Evolutionary conservation across 2,797 vertebrate species (phyloP).

Genomic region (Alauda arvensis): DNA sequence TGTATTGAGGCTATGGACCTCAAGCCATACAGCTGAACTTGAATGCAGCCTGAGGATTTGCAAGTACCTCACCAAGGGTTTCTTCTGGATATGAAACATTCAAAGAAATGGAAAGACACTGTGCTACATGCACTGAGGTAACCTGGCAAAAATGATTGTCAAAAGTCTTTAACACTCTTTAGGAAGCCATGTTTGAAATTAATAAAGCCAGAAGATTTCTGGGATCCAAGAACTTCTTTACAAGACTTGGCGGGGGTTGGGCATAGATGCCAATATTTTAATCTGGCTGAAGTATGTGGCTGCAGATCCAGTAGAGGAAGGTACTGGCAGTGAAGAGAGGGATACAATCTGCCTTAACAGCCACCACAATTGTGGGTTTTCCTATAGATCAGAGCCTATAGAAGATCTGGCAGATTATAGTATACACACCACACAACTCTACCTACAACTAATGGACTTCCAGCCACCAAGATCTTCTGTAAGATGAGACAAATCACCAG

Average conservation of each 20-base stretch:
- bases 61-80: neutral
- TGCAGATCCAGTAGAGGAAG: conserved; percentile 1
- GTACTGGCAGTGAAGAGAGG: neutral
- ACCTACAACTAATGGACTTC: neutral
- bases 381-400: neutral
- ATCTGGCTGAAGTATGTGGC: conserved; percentile 3
- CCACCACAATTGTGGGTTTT: neutral
- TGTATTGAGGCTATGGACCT: neutral
- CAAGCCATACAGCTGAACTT: neutral
- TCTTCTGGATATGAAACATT: neutral
- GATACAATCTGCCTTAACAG: neutral
- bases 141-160: neutral
- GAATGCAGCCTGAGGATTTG: neutral
- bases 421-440: neutral
- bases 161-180: neutral
- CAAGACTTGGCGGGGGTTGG: neutral
- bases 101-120: neutral
- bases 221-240: conserved; percentile 23
- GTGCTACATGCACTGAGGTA: neutral
- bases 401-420: neutral
- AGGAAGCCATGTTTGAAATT: conserved; percentile 1
- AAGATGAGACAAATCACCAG: conserved; percentile 7
- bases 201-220: conserved; percentile 20
- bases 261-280: neutral
- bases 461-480: conserved; percentile 27